These are phyloP conservation scores for Porphyrio hochstetteri DNA, from an alignment of 2,113 vertebrate genomes.

Conservation along the genomic window DNA sequence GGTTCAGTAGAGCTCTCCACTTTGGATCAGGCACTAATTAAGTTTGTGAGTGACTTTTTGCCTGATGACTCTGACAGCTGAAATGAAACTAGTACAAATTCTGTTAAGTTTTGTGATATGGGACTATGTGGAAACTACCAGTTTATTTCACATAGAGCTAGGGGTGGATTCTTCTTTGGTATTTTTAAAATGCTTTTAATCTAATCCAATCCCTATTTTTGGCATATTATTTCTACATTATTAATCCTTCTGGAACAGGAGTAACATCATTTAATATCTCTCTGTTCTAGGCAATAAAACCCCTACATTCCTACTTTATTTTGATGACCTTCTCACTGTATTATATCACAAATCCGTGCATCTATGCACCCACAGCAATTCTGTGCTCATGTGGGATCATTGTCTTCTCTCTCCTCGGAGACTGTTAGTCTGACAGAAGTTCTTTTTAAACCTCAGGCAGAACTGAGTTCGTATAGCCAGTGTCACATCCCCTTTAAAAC, in stretches of 20 bases:
- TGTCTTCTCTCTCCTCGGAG: neutral
- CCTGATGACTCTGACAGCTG: neutral
- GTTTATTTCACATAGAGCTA: neutral
- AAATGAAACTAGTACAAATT: neutral
- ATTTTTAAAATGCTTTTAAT: neutral
- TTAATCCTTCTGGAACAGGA: neutral
- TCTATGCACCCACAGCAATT: neutral
- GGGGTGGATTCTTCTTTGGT: neutral
- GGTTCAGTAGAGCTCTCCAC: neutral
- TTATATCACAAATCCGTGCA: neutral
- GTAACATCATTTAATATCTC: neutral
- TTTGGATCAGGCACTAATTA: neutral
- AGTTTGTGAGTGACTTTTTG: neutral
- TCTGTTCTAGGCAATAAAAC: neutral
- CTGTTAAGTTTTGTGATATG: neutral
- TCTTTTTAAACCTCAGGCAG: neutral
- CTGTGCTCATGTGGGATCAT: neutral
- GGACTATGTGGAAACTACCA: neutral
- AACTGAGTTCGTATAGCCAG: neutral
- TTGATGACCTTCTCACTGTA: neutral
- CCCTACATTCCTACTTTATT: neutral
- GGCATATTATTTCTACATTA: neutral
- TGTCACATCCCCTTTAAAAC: neutral
- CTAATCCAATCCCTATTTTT: neutral
- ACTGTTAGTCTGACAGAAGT: neutral